A percentile compares a stretch with the other conserved stretches of the same genome.
These are phyloP conservation scores for Anaspis maculata DNA, from an alignment of 2,888 invertebrate species.

Conservation along the genomic window DNA sequence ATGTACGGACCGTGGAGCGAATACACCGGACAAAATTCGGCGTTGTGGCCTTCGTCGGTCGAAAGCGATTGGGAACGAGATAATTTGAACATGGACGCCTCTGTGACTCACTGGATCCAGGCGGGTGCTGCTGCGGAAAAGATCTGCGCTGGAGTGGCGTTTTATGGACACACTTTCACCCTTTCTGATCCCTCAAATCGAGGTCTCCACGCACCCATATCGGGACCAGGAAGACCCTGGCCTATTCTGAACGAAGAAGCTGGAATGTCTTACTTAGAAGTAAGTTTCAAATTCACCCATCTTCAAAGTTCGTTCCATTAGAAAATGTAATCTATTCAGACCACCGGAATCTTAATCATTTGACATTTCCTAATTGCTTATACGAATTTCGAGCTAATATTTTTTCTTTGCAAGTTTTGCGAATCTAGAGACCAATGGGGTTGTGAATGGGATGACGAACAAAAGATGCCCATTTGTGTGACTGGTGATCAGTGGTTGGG, in stretches of 20 bases:
- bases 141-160: conserved; percentile 7
- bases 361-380: too few species aligned
- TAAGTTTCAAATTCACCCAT: not conserved
- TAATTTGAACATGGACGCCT: conserved; percentile 17
- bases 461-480: conserved; percentile 15
- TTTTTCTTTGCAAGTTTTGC: conserved; percentile 21
- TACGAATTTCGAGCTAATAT: too few species aligned
- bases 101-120: conserved; percentile 12
- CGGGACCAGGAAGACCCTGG: conserved; percentile 8
- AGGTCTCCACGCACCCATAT: conserved; percentile 48
- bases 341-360: too few species aligned
- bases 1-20: conserved; percentile 59
- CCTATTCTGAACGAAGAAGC: conserved; percentile 3
- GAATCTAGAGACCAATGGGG: conserved; percentile 12
- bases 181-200: conserved; percentile 25
- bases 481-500: conserved; percentile 19
- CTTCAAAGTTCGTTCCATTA: not conserved
- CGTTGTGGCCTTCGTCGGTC: conserved; percentile 46
- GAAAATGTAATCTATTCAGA: too few species aligned
- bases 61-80: conserved; percentile 17
- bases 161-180: conserved; percentile 11
- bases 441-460: conserved; percentile 21
- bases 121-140: conserved; percentile 9
- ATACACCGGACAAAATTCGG: conserved; percentile 57
- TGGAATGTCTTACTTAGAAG: conserved; percentile 4